Percentiles rank a stretch among this genome's conserved stretches.
phyloP scores from a whole-genome alignment of 2,888 invertebrate species.

The Trachelus tabidus region DNA sequence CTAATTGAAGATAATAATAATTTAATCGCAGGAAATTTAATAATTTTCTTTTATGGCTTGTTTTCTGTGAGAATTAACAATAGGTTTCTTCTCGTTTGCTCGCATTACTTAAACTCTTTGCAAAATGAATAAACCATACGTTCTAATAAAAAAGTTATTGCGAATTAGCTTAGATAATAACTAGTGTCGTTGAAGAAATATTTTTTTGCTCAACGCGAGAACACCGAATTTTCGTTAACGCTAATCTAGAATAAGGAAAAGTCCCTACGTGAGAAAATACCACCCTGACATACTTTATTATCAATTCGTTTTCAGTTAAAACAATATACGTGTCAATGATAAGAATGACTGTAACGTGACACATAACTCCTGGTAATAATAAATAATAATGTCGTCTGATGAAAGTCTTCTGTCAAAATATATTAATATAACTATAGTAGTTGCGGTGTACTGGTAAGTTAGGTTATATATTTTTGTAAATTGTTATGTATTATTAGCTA shows the following conservation, averaged over 20 bases:
- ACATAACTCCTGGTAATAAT: conserved; percentile 8
- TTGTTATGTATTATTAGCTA: conserved; percentile 16
- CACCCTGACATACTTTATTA: not conserved
- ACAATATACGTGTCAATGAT: not conserved
- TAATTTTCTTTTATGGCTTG: not conserved
- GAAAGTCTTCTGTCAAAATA: conserved; percentile 71
- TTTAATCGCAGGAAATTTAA: not conserved
- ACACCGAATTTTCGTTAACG: not conserved
- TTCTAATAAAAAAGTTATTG: not conserved
- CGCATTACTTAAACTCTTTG: no score
- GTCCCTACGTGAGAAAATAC: not conserved
- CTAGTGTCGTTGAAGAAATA: not conserved
- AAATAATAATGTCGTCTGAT: conserved; percentile 29
- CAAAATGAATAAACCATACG: no score
- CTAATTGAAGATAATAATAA: no score
- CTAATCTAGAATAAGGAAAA: not conserved
- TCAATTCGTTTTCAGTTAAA: not conserved
- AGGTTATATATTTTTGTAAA: conserved; percentile 19
- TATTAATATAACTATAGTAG: conserved; percentile 79
- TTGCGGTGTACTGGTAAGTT: conserved; percentile 81
- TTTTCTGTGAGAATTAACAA: no score
- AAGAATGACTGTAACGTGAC: not conserved
- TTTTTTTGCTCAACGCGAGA: not conserved
- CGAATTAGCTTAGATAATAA: not conserved
- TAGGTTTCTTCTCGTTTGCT: no score